Conservation (phyloP, 2,113 vertebrate species). For the Paralichthys olivaceus region DNA sequence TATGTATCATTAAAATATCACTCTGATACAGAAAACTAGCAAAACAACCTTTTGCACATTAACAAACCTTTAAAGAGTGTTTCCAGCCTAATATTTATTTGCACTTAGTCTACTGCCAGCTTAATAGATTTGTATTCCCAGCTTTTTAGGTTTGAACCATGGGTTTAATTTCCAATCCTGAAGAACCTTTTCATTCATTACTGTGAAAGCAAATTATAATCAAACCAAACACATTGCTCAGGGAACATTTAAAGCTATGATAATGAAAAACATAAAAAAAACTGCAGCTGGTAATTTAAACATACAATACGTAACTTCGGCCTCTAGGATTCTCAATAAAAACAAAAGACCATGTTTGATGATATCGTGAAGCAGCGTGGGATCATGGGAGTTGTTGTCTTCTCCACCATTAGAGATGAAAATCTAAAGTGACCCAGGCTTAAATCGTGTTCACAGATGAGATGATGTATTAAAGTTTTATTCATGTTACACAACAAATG, state of each 20-base stretch:
- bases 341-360: no score
- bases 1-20: neutral
- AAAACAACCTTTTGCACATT: neutral
- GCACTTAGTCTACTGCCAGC: neutral
- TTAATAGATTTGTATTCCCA: neutral
- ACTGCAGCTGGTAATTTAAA: no score
- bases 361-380: no score
- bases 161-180: slow-evolving; percentile 21
- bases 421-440: no score
- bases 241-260: neutral
- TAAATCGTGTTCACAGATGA: no score
- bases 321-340: no score
- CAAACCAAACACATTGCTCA: neutral
- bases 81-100: slow-evolving; percentile 4
- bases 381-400: no score
- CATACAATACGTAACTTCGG: no score
- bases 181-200: slow-evolving; percentile 17
- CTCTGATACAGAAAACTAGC: neutral
- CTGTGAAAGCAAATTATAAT: neutral
- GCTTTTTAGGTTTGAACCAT: neutral
- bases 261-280: no score
- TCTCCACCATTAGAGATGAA: no score
- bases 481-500: no score
- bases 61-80: slow-evolving; percentile 10
- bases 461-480: no score